phyloP scores from a whole-genome alignment of 2,113 vertebrate genomes.

The Gnathonemus echidnorhynchus region DNA sequence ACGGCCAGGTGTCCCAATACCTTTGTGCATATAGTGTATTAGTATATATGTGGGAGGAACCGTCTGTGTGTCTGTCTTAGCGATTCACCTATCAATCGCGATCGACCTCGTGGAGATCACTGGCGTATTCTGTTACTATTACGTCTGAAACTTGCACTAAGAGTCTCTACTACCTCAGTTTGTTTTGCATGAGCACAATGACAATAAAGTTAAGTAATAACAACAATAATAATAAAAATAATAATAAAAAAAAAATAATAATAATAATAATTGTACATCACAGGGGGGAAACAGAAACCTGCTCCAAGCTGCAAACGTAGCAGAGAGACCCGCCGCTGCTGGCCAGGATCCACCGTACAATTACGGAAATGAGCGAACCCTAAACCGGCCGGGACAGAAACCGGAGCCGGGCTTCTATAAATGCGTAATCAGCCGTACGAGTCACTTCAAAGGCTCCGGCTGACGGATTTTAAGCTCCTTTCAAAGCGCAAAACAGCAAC shows the following conservation, averaged over 20 bases:
- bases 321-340: not conserved
- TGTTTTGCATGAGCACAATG: no score
- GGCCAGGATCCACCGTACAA: slow-evolving; percentile 32
- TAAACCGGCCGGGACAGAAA: slow-evolving; percentile 62
- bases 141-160: no score
- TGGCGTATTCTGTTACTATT: no score
- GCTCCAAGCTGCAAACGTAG: not conserved
- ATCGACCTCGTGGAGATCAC: no score
- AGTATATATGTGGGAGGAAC: no score
- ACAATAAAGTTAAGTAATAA: no score
- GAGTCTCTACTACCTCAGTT: no score
- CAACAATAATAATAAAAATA: not conserved
- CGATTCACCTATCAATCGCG: no score
- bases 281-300: not conserved
- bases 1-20: no score
- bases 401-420: slow-evolving; percentile 45
- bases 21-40: no score
- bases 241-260: not conserved
- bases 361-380: slow-evolving; percentile 66
- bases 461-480: not conserved
- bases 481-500: not conserved
- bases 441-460: not conserved
- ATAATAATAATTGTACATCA: not conserved
- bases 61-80: no score
- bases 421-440: slow-evolving; percentile 53